Base-by-base conservation (phyloP, 2,113 vertebrate species). In the Microcebus lehilahytsara region DNA sequence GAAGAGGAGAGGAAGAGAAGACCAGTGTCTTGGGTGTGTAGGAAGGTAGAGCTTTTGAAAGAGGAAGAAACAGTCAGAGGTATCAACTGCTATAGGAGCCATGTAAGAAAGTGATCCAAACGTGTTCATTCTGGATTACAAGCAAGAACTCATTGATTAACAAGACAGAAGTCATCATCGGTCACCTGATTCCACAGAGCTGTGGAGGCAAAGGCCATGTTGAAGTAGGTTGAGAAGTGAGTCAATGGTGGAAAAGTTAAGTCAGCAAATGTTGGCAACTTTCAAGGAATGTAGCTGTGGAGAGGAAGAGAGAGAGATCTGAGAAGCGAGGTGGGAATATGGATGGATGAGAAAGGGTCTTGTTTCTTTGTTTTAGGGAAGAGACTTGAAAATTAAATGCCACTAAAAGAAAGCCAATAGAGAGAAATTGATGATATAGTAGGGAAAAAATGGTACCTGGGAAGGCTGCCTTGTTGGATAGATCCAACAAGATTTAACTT, bases 341-440 rank as follows among this genome's bases (percentile, higher is more conserved):
- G 1, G 53, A 84, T 56, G 23, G 25, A 14, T 20, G 17, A 83
- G 58, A 30, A 9, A 81, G 1, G 2, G 3, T 30, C 79, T 72
- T 66, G 3, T 60, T 96, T 89, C 20, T 87, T 86, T 81, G 25
- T 88, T 91, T 96, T 78, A 34, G 87, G 34, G 72, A 85, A 85
- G 30, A 89, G 34, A 72, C 27, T 78, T 92, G 30, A 95, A 92
- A 92, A 89, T 87, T 72, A 74, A 94, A 74, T 84, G 25, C 5
- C 66, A 96, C 16, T 58, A 40, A 85, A 95, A 95, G n/a, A 71
- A 11, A 90, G 12, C 4, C 72, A 90, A 4, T 4, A 86, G 49
- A 20, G 30, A 90, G 56, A 94, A 86, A 72, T 2, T 84, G 14
- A 12, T 84, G 20, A 32, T 30, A 85, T 1, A 19, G 4, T 51